These are phyloP conservation scores for Aplodontia rufa DNA, from an alignment of 2,113 vertebrate species.

Conservation along the genomic window DNA sequence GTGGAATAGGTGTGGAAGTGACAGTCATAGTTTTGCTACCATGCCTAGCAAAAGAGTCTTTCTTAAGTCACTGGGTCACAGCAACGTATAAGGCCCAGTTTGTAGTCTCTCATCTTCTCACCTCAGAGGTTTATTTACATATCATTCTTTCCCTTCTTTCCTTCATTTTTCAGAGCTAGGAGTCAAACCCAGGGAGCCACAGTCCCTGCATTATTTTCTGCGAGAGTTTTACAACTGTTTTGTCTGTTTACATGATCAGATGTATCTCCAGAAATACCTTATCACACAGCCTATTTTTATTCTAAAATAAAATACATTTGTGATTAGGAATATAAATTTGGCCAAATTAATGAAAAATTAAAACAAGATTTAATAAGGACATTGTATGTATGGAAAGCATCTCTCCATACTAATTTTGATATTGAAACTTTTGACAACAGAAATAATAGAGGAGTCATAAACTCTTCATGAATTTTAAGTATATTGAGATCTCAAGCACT, in stretches of 20 bases:
- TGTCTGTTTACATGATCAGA: neutral
- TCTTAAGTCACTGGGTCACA: neutral
- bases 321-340: neutral
- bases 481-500: neutral
- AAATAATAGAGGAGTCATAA: neutral
- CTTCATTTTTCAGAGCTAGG: neutral
- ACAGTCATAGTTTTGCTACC: neutral
- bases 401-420: neutral
- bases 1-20: neutral
- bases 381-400: neutral
- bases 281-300: neutral
- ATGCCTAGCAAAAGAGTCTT: too few species aligned
- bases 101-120: neutral
- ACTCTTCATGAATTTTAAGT: neutral
- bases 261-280: neutral
- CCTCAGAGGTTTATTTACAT: neutral
- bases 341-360: neutral
- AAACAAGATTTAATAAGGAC: neutral
- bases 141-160: neutral
- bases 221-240: neutral
- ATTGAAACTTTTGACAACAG: neutral
- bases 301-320: neutral
- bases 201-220: neutral
- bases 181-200: neutral
- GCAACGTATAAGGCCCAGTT: neutral